Conservation (phyloP, 2,113 vertebrate species). For the Vimba vimba region DNA sequence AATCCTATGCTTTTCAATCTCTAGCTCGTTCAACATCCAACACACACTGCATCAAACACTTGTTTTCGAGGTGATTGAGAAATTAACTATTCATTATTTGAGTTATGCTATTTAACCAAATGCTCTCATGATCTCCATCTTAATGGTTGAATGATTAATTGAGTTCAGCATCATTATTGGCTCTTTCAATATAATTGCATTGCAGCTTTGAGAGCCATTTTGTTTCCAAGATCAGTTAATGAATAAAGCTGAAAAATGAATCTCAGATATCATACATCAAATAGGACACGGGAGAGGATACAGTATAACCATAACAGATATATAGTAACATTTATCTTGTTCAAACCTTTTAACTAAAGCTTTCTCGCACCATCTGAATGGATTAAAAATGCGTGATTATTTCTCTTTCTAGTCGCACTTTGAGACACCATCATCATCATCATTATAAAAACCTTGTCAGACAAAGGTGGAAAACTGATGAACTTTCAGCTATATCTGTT, state of each 20-base stretch:
- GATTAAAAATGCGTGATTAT: conserved; percentile 15
- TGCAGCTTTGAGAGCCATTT: conserved; percentile 9
- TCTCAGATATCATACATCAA: not conserved
- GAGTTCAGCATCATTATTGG: conserved; percentile 4
- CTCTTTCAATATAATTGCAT: conserved; percentile 17
- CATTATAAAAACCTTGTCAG: conserved; percentile 38
- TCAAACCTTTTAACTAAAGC: conserved; percentile 17
- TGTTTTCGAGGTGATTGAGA: conserved; percentile 16
- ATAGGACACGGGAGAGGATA: not conserved
- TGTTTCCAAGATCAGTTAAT: not conserved
- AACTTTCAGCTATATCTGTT: conserved; percentile 44
- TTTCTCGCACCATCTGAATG: not conserved
- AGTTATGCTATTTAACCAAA: not conserved
- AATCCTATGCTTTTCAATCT: not conserved
- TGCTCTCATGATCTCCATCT: not conserved
- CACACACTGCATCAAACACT: not conserved
- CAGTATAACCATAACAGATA: not conserved
- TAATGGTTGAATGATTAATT: conserved; percentile 23
- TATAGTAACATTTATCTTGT: conserved; percentile 4
- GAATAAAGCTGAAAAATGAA: conserved; percentile 28
- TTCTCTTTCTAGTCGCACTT: conserved; percentile 35
- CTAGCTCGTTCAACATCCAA: not conserved
- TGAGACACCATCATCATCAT: conserved; percentile 28
- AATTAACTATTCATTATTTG: not conserved
- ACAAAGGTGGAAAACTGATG: conserved; percentile 12